Evolutionary conservation across 2,797 vertebrate genomes (phyloP).

Genomic region (Pseudochirops cupreus): DNA sequence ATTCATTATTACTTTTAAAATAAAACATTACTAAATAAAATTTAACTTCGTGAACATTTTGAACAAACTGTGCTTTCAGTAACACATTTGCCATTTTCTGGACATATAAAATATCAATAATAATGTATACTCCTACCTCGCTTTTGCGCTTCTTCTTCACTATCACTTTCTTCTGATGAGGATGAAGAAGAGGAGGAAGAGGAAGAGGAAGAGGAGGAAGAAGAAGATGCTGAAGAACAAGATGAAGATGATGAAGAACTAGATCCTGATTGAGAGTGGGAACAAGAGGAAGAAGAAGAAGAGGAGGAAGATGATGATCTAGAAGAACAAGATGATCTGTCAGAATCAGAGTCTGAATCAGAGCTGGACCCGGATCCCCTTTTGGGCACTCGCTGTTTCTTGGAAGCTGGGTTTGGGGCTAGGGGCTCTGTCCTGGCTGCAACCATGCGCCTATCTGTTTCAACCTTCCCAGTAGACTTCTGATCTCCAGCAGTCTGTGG

Average conservation of each 20-base stretch:
- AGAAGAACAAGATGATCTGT: conserved; percentile 96
- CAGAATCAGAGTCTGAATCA: conserved; percentile 92
- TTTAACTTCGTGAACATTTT: conserved; percentile 23
- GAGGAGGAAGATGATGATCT: conserved; percentile 93
- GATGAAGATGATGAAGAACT: conserved; percentile 94
- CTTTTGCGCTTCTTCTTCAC: conserved; percentile 92
- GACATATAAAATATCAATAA: conserved; percentile 70
- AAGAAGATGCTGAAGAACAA: conserved; percentile 92
- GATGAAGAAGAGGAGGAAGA: conserved; percentile 91
- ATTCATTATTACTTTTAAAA: conserved; percentile 24
- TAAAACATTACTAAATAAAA: not conserved
- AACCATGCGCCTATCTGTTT: conserved; percentile 93
- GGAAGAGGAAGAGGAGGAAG: conserved; percentile 95
- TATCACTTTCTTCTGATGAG: conserved; percentile 96
- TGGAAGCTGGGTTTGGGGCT: conserved; percentile 94
- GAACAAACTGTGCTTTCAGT: not conserved
- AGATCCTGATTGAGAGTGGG: conserved; percentile 93
- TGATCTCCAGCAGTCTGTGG: conserved; percentile 87
- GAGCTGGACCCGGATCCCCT: conserved; percentile 90
- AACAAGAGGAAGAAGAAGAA: conserved; percentile 92
- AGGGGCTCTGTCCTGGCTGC: conserved; percentile 97
- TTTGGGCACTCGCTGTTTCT: conserved; percentile 94
- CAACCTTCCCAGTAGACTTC: conserved; percentile 84
- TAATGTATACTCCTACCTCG: conserved; percentile 88
- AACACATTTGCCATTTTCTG: not conserved